Base-by-base conservation (phyloP, 2,797 vertebrate species). In the Argya squamiceps region DNA sequence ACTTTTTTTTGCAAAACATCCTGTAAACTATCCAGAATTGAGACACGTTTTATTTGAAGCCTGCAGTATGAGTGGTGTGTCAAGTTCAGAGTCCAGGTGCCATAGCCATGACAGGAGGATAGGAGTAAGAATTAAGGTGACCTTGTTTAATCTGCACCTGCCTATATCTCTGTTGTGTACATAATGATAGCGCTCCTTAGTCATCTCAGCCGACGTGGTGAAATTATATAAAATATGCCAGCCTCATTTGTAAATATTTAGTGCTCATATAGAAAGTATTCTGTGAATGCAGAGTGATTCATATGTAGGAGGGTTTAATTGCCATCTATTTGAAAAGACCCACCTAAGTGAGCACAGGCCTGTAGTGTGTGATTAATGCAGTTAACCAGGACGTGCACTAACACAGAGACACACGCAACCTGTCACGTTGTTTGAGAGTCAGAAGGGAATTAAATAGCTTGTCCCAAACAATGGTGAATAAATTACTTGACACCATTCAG, bases 211-310 rank as follows among this genome's bases (percentile, higher is more conserved):
- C 0, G 0, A 84, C 64, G 75, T 56, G 86, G 60, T 79, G 47
- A 44, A 89, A 67, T 84, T 12, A 36, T 89, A 79, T 80, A 79
- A 93, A 95, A 84, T 79, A 91, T 47, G 41, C 84, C 81, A 74
- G 60, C 91, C 71, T 87, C 74, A 43, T 95, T 92, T 74, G 92
- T 96, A 95, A 97, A 96, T 92, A 91, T 74, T 86, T 84, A 79
- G 41, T 67, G 50, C 62, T 94, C 90, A 63, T 53, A 52, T 13
- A 93, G 86, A 50, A 97, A 46, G 67, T 36, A 95, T 95, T 96
- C 65, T 53, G 59, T 89, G 93, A 94, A 83, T 84, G 93, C n/a
- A 4, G 15, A 74, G 60, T 95, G 93, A 96, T 59, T 94, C 84
- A 79, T 73, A 29, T 15, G 91, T 76, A 74, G 93, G 92, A 96